A percentile compares a stretch with the other conserved stretches of the same genome.
phyloP scores from a whole-genome alignment of 2,888 invertebrate species.

The Ernsta delagoae region DNA sequence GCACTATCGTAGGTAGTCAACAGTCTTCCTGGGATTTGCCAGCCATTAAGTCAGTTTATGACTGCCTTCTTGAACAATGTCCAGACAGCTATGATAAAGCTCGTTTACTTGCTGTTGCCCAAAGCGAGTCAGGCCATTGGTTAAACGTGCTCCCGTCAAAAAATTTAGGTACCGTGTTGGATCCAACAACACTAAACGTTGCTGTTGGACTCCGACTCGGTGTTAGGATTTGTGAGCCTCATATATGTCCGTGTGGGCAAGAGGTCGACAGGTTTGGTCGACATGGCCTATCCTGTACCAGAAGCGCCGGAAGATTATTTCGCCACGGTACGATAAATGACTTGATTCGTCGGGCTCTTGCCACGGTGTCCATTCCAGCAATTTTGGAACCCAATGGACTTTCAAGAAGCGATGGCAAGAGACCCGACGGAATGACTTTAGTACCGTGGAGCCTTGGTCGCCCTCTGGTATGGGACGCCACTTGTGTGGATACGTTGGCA shows the following conservation, averaged over 20 bases:
- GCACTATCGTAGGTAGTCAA: neutral
- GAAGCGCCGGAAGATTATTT: no score
- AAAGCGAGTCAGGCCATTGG: constrained; percentile 3
- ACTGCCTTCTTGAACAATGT: neutral
- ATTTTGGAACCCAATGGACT: no score
- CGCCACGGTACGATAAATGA: no score
- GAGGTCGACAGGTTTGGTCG: neutral
- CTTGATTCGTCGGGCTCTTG: no score
- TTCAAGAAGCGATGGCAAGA: no score
- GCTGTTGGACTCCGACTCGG: neutral
- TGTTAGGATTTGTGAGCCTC: neutral
- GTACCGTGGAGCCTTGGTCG: no score
- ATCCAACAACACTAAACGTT: neutral
- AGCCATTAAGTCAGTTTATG: neutral
- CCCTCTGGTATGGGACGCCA: no score
- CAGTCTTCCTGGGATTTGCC: neutral
- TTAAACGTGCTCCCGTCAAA: neutral
- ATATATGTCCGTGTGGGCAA: constrained; percentile 1
- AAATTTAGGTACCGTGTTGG: constrained; percentile 1
- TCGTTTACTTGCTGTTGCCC: neutral
- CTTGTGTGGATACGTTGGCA: no score
- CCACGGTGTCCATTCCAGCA: no score
- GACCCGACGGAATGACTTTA: no score
- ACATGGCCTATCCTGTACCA: no score
- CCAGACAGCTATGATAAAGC: constrained; percentile 4